Base-by-base conservation (phyloP, 2,797 vertebrate genomes). In the Pangasius larnaudii region DNA sequence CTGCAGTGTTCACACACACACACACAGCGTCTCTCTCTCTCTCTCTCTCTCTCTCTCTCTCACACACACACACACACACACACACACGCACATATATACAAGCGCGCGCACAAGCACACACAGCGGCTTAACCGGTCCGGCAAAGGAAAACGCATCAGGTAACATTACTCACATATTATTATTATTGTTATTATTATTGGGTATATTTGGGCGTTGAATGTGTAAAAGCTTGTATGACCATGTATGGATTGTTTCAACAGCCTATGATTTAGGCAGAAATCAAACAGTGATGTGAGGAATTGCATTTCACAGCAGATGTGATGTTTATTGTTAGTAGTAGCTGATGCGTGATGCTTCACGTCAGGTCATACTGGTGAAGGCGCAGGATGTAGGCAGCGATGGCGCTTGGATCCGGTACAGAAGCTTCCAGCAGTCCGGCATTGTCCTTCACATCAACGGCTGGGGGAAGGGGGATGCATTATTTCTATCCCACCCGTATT, bases 1-100 rank as follows among this genome's bases (percentile, higher is more conserved):
- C 74, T 86, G 87, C 85, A 89, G 42, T 49, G 0, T 5, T 58
- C 77, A 82, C 39, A 63, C 39, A 22, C 77, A 82, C 39, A 63
- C 39, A 22, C 59, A 49, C 51, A 36, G 33, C 14, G 4, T 58
- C 0, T 77, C 46, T 33, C 75, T 16, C n/a, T 30, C n/a, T 65
- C 0, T 51, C 27, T 33, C 16, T 22, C 18, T 58, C 30, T 24
- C 1, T 22, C 0, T 51, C 27, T 33, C 51, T 22, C 18, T 58
- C 30, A 11, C 1, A 4, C n/a, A 56, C 51, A 79, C 18, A 22
- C 49, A 0, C 5, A 27, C 39, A 46, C 65, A 67, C 13, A 67
- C 65, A 67, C 65, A 67, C n/a, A 67, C 63, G 14, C 63, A 49
- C 49, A 49, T 8, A 18, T 13, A 30, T 13, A 14, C 24, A 2